Evolutionary conservation across 37 sponge, comb jelly and placozoan species (phyloP).

Genomic region (Crambe crambe): DNA sequence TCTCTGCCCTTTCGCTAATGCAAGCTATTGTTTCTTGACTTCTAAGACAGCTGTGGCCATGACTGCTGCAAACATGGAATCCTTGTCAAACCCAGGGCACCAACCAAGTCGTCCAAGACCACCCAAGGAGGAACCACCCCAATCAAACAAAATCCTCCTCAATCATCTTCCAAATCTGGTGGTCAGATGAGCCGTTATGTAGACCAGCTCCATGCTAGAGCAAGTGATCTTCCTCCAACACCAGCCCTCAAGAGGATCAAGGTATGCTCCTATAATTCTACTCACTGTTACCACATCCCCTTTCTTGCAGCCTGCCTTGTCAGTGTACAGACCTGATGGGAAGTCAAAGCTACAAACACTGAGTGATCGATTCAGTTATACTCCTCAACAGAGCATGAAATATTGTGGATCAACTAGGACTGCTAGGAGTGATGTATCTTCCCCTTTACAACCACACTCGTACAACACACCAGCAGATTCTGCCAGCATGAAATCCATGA

Average conservation of each 20-base stretch:
- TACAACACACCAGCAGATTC: neutral
- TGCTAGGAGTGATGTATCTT: neutral
- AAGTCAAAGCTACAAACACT: neutral
- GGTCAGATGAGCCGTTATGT: slow-evolving; percentile 37
- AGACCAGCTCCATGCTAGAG: slow-evolving; percentile 49
- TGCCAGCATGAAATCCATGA: neutral
- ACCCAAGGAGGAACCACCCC: neutral
- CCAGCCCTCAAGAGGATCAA: slow-evolving; percentile 60
- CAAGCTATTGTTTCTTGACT: neutral
- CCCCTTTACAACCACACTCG: neutral
- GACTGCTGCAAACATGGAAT: slow-evolving; percentile 74
- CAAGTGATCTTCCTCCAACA: slow-evolving; percentile 47
- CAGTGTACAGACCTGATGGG: neutral
- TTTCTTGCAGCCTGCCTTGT: neutral
- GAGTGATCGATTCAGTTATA: neutral
- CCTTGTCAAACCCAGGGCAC: neutral
- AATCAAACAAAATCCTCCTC: neutral
- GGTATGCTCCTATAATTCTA: slow-evolving; percentile 10
- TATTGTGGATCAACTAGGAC: neutral
- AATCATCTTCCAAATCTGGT: neutral
- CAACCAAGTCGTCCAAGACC: neutral
- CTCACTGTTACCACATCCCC: neutral
- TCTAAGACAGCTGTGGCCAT: slow-evolving; percentile 66
- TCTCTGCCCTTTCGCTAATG: too few species aligned
- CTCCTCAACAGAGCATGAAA: neutral